Evolutionary conservation across 2,113 vertebrate genomes (phyloP), one percentile per base, ranked within the genome.

Genomic region (Aix galericulata): DNA sequence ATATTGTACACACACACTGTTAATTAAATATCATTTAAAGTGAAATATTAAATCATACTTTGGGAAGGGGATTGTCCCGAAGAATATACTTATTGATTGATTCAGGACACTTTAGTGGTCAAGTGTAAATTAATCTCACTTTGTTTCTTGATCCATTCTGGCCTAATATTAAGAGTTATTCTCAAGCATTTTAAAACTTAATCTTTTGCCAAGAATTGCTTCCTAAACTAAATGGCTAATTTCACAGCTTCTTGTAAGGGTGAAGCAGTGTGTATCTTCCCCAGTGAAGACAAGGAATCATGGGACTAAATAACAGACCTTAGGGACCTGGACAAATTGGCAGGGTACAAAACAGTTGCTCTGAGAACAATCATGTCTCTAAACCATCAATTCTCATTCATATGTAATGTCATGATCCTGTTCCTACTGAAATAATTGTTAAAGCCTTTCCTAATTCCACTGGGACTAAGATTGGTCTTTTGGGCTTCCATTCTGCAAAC

Each of bases 331-430:
- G 88, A 84, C 80, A 94, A 96, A 96, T 95, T 94, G 92, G 69
- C 92, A 94, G 80, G 40, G 86, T 96, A 96, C 92, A 94, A 93
- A 96, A 92, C 77, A 95, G 76, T 95, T 90, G 48, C 80, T 93
- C 86, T 84, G 83, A 88, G 96, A 95, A 93, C 92, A 96, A 82
- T 87, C 0, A 18, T 89, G 77, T 91, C 81, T 84, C 86, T 81
- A 90, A 95, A 94, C 90, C 86, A 94, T 93, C 88, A 95, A 90
- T 95, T 96, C 88, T 97, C 82, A 96, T 96, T 97, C 92, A 93
- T 95, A 93, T 94, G 92, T 95, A 95, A 92, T 92, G 91, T 94
- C 94, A 93, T 96, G 94, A 94, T 95, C 89, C 86, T 94, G 80
- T 58, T 86, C 58, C 92, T 58, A 48, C 80, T 66, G 76, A 92